phyloP scores from a whole-genome alignment of 2,113 vertebrate species.

The Micronycteris hirsuta region DNA sequence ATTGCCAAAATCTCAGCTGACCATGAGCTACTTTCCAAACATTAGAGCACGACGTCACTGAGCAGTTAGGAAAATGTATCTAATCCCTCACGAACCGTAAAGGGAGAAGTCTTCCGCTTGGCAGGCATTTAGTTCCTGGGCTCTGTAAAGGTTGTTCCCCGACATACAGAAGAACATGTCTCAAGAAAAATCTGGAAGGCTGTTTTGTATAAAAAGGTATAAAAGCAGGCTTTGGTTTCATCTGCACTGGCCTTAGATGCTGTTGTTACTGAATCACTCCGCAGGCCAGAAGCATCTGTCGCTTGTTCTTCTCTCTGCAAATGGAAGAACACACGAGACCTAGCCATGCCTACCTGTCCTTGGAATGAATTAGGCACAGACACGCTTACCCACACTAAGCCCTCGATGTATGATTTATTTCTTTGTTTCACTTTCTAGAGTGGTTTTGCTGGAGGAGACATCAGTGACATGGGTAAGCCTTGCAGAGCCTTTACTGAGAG shows the following conservation, averaged over 20 bases:
- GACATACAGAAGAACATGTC: neutral
- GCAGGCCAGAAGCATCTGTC: neutral
- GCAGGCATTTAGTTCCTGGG: neutral
- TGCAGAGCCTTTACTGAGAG: neutral
- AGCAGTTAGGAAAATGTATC: neutral
- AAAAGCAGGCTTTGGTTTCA: neutral
- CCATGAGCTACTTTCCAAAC: neutral
- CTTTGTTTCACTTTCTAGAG: constrained; percentile 28
- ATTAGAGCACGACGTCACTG: neutral
- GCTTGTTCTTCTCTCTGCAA: neutral
- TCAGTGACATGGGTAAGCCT: neutral
- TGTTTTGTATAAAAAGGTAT: neutral
- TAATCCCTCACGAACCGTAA: neutral
- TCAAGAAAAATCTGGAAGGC: neutral
- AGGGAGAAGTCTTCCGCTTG: neutral
- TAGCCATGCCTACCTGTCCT: neutral
- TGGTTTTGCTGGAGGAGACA: neutral
- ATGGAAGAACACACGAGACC: neutral
- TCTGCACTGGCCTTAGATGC: neutral
- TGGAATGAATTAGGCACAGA: neutral
- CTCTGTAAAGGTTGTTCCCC: neutral
- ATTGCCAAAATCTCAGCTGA: constrained; percentile 17
- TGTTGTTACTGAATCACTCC: neutral
- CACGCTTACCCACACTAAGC: neutral
- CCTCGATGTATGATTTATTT: neutral